These are phyloP conservation scores for Morpho achilles DNA, from an alignment of 2,888 invertebrate genomes.

Conservation along the genomic window DNA sequence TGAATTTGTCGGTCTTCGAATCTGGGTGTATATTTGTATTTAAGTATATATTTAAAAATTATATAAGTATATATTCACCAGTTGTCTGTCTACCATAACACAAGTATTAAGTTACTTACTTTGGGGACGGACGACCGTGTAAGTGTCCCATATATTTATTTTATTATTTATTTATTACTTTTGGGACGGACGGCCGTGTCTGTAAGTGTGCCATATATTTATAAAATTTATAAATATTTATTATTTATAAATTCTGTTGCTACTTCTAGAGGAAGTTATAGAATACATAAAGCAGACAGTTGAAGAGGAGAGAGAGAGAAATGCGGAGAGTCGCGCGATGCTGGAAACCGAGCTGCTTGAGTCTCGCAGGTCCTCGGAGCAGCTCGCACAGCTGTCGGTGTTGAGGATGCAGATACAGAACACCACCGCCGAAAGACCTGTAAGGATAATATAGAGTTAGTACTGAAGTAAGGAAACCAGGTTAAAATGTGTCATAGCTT, in stretches of 20 bases:
- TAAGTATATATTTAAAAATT: too few relatives aligned
- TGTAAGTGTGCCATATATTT: too few relatives aligned
- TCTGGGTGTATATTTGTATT: too few relatives aligned
- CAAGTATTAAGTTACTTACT: too few relatives aligned
- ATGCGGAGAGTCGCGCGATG: conserved; percentile 54
- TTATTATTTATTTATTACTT: background rate
- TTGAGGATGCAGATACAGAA: conserved; percentile 55
- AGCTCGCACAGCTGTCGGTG: conserved; percentile 51
- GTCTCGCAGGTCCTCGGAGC: conserved; percentile 56
- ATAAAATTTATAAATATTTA: background rate
- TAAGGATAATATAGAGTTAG: conserved; percentile 25
- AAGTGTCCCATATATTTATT: background rate
- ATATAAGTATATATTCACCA: too few relatives aligned
- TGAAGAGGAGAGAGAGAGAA: conserved; percentile 62
- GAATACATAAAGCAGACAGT: conserved; percentile 59
- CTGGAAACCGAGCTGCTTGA: conserved; percentile 57
- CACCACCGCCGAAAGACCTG: conserved; percentile 50
- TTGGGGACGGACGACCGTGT: too few relatives aligned
- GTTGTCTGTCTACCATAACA: too few relatives aligned
- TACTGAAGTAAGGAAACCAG: too few relatives aligned
- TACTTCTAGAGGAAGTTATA: conserved; percentile 61
- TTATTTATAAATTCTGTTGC: background rate
- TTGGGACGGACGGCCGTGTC: background rate
- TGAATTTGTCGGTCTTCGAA: too few relatives aligned
- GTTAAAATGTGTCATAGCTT: too few relatives aligned